A percentile compares a stretch with the other conserved stretches of the same genome.
Evolutionary conservation across 2,888 invertebrate species (phyloP).

Genomic region (Erebia aethiops): DNA sequence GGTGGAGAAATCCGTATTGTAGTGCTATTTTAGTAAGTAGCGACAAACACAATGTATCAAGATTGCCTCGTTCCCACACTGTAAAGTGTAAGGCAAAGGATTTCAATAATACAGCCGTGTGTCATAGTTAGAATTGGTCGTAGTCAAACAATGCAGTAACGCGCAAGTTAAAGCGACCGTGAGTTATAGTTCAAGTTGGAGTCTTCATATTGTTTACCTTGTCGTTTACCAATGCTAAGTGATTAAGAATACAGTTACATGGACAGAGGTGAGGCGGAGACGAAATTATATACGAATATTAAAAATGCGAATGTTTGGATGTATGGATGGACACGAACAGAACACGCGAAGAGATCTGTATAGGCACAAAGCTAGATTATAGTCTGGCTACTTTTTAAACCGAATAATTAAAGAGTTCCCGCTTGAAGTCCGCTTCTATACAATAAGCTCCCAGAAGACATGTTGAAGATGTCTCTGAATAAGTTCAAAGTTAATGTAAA

Average conservation of each 20-base stretch:
- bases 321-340: too few species aligned
- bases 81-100: constrained; percentile 16
- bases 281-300: constrained; percentile 20
- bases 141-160: constrained; percentile 60
- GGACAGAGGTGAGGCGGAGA: constrained; percentile 54
- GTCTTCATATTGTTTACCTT: constrained; percentile 82
- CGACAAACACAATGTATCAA: constrained; percentile 25
- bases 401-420: too few species aligned
- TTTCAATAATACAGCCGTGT: constrained; percentile 53
- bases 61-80: constrained; percentile 8
- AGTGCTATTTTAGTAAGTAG: constrained; percentile 2
- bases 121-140: constrained; percentile 59
- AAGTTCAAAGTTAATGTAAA: too few species aligned
- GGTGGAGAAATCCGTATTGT: too few species aligned
- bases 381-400: too few species aligned
- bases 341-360: too few species aligned
- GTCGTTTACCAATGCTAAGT: constrained; percentile 81
- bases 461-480: too few species aligned
- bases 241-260: constrained; percentile 76
- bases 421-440: too few species aligned
- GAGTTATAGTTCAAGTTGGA: constrained; percentile 80
- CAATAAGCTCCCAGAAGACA: too few species aligned
- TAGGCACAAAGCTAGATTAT: too few species aligned
- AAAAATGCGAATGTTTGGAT: not conserved
- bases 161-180: constrained; percentile 58